A percentile compares a stretch with the other conserved stretches of the same genome.
Evolutionary conservation across 2,113 vertebrate genomes (phyloP).

Genomic region (Proterorhinus semilunaris): DNA sequence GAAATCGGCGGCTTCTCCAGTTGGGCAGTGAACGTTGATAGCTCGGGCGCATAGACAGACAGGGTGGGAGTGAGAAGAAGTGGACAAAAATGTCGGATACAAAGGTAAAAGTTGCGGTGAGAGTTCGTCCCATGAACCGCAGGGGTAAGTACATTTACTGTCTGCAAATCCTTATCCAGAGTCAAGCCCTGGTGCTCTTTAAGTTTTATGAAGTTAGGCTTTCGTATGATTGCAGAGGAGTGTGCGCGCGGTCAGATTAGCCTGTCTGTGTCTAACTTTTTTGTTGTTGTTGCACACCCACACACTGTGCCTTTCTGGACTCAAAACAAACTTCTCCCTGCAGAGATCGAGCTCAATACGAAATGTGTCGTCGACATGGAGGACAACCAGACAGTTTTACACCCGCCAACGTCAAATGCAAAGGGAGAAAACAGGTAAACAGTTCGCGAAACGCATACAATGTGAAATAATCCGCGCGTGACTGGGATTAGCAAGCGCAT

Average conservation of each 20-base stretch:
- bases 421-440: conserved; percentile 90
- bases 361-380: conserved; percentile 99
- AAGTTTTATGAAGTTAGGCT: conserved; percentile 42
- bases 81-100: conserved; percentile 91
- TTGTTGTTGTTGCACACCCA: conserved; percentile 20
- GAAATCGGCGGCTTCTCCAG: conserved; percentile 42
- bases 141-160: conserved; percentile 80
- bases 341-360: conserved; percentile 96
- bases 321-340: conserved; percentile 56
- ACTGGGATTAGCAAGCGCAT: background rate
- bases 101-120: conserved; percentile 97
- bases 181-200: conserved; percentile 16
- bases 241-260: conserved; percentile 19
- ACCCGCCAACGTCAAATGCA: conserved; percentile 86
- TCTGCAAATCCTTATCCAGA: background rate
- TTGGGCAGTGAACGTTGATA: conserved; percentile 44
- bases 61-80: conserved; percentile 60
- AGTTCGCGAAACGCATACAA: conserved; percentile 13
- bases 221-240: conserved; percentile 15
- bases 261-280: conserved; percentile 1
- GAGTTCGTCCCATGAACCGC: conserved; percentile 95
- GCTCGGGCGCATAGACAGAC: conserved; percentile 49
- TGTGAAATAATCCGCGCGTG: background rate
- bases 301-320: conserved; percentile 36
- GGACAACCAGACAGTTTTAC: conserved; percentile 93